Evolutionary conservation across 2,797 vertebrate genomes (phyloP), one percentile per base, ranked within the genome.

Genomic region (Scolopax rusticola): DNA sequence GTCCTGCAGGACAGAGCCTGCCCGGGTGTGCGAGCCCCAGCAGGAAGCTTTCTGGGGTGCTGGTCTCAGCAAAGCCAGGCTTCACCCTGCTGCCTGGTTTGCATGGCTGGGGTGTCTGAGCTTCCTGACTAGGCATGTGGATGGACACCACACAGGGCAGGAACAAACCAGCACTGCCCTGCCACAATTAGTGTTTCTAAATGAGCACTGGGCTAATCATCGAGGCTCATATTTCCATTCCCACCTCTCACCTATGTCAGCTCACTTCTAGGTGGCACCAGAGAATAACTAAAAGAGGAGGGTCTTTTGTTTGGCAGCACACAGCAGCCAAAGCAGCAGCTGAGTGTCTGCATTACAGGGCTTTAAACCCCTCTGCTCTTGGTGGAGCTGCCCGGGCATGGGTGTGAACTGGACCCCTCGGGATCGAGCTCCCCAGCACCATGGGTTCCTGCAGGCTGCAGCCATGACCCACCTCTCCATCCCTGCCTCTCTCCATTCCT

Each of bases 371-470:
- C 73, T 36, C 82, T 3, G 41, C 77, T 33, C 20, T 15, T 7
- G 53, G 30, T 32, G 12, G 75, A 57, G 71, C 61, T 20, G 38
- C 18, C 30, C 3, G 0, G 25, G 51, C 2, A 0, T 7, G 75
- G 45, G 43, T 16, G 65, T 19, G 23, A 70, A 18, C 10, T 0
- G 2, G 21, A 7, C 18, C 11, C 8, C 41, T 15, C 0, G 8
- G 21, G 2, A 12, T 2, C 0, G 10, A 10, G 32, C 15, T 65
- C 16, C 11, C 8, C n/a, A 18, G 63, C 63, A 21, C 28, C 6
- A 3, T 1, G 3, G n/a, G 60, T 54, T 15, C 13, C 47, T 2
- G 15, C 0, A 10, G 53, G 9, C 63, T 60, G 40, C 3, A 0
- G 81, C 54, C 5, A 14, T 33, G 2, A 2, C 38, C 45, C 6